Evolutionary conservation across 2,888 invertebrate species (phyloP).

Genomic region (Lymantria dispar): DNA sequence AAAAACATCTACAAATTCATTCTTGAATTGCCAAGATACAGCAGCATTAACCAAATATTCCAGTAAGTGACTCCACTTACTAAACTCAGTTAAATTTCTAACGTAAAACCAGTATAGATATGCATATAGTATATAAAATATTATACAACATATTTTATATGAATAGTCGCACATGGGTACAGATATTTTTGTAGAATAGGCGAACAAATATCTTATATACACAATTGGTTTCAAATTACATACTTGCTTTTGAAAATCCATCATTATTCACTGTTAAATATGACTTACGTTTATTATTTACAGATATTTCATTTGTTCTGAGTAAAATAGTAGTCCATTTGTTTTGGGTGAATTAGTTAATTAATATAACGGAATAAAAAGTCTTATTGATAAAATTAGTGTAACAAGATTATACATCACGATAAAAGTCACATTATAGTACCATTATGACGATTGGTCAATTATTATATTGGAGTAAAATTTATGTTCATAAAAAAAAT

Average conservation of each 20-base stretch:
- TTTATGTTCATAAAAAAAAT: no score
- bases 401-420: no score
- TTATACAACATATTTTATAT: not conserved
- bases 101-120: not conserved
- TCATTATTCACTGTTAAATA: not conserved
- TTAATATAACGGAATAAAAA: no score
- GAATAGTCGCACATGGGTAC: not conserved
- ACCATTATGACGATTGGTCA: no score
- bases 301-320: no score
- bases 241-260: not conserved
- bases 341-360: no score
- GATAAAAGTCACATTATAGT: no score
- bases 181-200: not conserved
- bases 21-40: not conserved
- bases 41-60: not conserved
- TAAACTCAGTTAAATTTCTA: not conserved
- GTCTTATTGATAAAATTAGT: no score
- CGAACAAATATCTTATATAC: constrained; percentile 1
- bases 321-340: no score
- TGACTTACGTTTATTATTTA: no score
- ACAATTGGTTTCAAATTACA: not conserved
- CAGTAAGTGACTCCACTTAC: not conserved
- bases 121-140: not conserved
- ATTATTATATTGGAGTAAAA: no score
- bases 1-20: not conserved